phyloP scores from a whole-genome alignment of 2,113 vertebrate species.

The Dasyurus viverrinus region DNA sequence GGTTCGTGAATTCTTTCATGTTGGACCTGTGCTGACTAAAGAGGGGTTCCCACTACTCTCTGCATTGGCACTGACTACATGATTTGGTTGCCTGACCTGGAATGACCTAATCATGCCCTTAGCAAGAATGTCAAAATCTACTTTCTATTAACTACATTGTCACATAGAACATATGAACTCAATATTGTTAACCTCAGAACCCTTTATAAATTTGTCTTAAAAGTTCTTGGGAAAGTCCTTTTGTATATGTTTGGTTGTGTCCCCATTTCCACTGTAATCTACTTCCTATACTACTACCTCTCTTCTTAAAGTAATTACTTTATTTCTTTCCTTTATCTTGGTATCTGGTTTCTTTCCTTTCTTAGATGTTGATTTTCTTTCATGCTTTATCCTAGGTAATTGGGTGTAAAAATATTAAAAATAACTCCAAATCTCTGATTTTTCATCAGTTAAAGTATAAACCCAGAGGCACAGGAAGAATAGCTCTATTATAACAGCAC shows the following conservation, averaged over 20 bases:
- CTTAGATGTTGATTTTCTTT: conserved; percentile 2
- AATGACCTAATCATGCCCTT: too few relatives aligned
- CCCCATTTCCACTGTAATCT: background rate
- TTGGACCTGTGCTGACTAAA: too few relatives aligned
- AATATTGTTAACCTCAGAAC: background rate
- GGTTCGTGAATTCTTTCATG: too few relatives aligned
- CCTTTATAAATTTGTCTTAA: background rate
- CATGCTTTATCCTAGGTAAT: conserved; percentile 38
- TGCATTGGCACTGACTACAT: too few relatives aligned
- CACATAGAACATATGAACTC: background rate
- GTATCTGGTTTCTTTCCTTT: background rate
- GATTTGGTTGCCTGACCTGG: too few relatives aligned
- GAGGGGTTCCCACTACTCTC: too few relatives aligned
- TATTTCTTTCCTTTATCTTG: conserved; percentile 20
- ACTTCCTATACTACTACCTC: background rate
- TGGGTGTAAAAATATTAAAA: conserved; percentile 59
- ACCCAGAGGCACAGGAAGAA: conserved; percentile 2
- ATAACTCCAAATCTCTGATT: conserved; percentile 62
- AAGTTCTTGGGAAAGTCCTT: background rate
- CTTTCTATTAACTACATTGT: background rate
- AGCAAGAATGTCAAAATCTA: background rate
- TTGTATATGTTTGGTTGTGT: background rate
- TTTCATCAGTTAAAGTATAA: conserved; percentile 57
- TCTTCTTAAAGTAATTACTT: background rate
- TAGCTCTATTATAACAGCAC: conserved; percentile 26